Percentiles rank a stretch among this genome's conserved stretches.
Evolutionary conservation across 2,888 invertebrate genomes (phyloP).

Genomic region (Elysia crispata): DNA sequence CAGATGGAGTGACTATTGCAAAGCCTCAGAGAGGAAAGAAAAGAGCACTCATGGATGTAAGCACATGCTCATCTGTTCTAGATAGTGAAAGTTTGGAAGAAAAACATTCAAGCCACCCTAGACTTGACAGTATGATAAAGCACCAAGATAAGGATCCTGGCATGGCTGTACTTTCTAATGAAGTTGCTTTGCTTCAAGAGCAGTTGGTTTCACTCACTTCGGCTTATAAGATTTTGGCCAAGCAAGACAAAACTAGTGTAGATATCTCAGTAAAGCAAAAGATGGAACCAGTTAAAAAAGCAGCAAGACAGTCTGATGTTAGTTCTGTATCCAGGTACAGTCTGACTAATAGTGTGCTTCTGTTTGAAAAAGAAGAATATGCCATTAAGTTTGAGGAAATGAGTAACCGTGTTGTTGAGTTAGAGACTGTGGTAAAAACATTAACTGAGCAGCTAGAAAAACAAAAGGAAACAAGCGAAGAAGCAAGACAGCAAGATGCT

Average conservation of each 20-base stretch:
- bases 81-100: slow-evolving; percentile 7
- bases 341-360: slow-evolving; percentile 39
- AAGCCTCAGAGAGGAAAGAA: slow-evolving; percentile 24
- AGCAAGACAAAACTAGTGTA: background rate
- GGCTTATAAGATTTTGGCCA: slow-evolving; percentile 32
- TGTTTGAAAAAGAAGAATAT: slow-evolving; percentile 44
- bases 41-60: slow-evolving; percentile 29
- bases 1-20: background rate
- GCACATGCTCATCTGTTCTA: slow-evolving; percentile 10
- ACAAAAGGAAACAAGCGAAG: background rate
- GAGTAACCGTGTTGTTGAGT: slow-evolving; percentile 32
- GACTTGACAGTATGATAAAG: background rate
- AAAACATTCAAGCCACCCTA: background rate
- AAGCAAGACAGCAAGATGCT: background rate
- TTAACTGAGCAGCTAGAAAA: slow-evolving; percentile 27
- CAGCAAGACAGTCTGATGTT: no score
- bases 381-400: slow-evolving; percentile 42
- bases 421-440: slow-evolving; percentile 20
- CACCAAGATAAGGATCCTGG: background rate
- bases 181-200: slow-evolving; percentile 18
- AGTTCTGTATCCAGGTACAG: slow-evolving; percentile 16
- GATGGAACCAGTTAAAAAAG: slow-evolving; percentile 24
- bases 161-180: slow-evolving; percentile 22
- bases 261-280: slow-evolving; percentile 38
- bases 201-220: slow-evolving; percentile 32